Percentiles rank a stretch among this genome's conserved stretches.
These are phyloP conservation scores for Parotocinclus haroldoi DNA, from an alignment of 2,797 vertebrate species.

Conservation along the genomic window DNA sequence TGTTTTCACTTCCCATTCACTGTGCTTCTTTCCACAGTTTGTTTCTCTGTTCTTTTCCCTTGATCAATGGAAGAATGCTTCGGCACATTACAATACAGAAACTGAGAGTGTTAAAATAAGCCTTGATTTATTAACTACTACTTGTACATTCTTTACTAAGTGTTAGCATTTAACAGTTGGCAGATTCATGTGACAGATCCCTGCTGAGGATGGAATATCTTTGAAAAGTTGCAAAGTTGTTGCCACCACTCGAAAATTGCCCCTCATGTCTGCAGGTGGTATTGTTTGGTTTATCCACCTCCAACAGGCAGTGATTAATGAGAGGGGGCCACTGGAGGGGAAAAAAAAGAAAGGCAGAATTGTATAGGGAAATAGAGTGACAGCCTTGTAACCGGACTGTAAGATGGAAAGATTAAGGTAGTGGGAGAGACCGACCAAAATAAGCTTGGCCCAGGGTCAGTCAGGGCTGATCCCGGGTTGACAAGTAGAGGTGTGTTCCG, in stretches of 20 bases:
- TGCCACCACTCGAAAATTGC: constrained; percentile 72
- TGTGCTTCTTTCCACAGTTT: too few species aligned
- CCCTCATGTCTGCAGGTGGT: constrained; percentile 60
- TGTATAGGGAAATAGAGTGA: constrained; percentile 30
- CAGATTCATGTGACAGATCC: constrained; percentile 60
- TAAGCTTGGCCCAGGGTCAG: constrained; percentile 64
- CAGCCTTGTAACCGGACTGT: constrained; percentile 26
- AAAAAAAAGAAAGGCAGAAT: constrained; percentile 1
- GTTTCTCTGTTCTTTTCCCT: too few species aligned
- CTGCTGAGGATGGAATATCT: constrained; percentile 67
- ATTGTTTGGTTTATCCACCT: constrained; percentile 69
- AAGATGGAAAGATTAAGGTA: constrained; percentile 31
- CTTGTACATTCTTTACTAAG: constrained; percentile 73
- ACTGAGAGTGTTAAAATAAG: constrained; percentile 68
- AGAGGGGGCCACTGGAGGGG: constrained; percentile 35
- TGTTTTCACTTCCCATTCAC: too few species aligned
- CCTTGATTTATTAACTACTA: constrained; percentile 77
- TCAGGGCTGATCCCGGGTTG: constrained; percentile 51
- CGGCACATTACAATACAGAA: constrained; percentile 41
- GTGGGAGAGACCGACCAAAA: constrained; percentile 64
- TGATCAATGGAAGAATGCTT: too few species aligned
- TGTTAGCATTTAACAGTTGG: constrained; percentile 68
- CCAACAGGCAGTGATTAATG: constrained; percentile 77
- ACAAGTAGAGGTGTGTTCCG: constrained; percentile 56
- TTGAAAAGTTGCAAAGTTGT: constrained; percentile 73